Percentiles rank a stretch among this genome's conserved stretches.
phyloP scores from a whole-genome alignment of 2,797 vertebrate genomes.

The Phaenicophaeus curvirostris region DNA sequence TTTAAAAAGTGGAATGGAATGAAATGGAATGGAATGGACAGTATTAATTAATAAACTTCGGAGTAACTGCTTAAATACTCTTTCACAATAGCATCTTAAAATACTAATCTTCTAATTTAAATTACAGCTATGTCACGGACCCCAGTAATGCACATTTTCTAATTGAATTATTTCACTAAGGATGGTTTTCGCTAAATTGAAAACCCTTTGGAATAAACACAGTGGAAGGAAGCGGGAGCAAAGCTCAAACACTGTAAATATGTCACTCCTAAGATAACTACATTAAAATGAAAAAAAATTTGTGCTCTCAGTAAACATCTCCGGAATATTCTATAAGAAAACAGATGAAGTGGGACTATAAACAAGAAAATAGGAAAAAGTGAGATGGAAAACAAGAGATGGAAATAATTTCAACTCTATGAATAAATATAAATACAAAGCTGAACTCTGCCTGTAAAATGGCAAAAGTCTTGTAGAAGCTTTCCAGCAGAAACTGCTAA shows the following conservation, averaged over 20 bases:
- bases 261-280: not conserved
- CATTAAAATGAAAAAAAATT: not conserved
- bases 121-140: not conserved
- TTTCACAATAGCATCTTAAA: not conserved
- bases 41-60: not conserved
- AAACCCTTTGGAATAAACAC: not conserved
- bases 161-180: not conserved
- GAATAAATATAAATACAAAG: not conserved
- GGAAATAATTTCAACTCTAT: not conserved
- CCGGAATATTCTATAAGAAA: not conserved
- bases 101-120: not conserved
- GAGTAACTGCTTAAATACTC: not conserved
- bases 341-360: not conserved
- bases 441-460: not conserved
- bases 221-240: not conserved
- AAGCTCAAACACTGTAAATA: not conserved
- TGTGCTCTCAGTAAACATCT: not conserved
- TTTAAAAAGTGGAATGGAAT: not conserved
- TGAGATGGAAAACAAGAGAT: not conserved
- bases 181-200: not conserved
- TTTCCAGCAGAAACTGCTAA: not conserved
- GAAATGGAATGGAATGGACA: not conserved
- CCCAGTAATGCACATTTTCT: not conserved
- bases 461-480: not conserved
- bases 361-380: not conserved